phyloP scores from a whole-genome alignment of 2,113 vertebrate species.

The Sula dactylatra region DNA sequence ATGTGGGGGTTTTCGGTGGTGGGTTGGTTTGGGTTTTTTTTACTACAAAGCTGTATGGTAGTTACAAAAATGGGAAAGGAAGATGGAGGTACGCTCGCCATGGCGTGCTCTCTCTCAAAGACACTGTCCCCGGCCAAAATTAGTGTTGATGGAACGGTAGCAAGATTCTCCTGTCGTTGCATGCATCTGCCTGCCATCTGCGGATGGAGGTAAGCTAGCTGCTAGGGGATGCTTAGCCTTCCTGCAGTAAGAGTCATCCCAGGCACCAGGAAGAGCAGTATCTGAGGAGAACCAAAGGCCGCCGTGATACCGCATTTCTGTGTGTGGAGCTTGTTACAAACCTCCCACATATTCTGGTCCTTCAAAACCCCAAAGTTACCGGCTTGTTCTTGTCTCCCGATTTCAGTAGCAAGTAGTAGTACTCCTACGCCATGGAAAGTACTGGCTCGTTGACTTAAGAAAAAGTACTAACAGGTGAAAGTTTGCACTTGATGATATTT shows the following conservation, averaged over 20 bases:
- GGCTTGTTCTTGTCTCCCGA: neutral
- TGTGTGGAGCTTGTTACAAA: neutral
- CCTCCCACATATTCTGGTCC: neutral
- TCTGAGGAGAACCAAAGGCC: neutral
- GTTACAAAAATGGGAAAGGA: neutral
- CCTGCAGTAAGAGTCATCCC: neutral
- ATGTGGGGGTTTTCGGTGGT: neutral
- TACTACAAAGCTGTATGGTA: neutral
- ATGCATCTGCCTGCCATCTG: neutral
- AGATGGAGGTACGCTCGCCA: neutral
- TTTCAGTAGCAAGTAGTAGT: neutral
- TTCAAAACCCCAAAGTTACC: neutral
- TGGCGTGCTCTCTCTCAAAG: no score
- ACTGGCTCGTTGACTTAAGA: neutral
- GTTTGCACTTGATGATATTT: neutral
- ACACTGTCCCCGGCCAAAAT: neutral
- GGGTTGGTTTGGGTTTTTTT: no score
- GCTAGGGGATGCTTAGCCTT: neutral
- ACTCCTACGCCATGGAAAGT: neutral
- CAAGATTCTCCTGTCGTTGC: no score
- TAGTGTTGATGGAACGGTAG: rapidly evolving
- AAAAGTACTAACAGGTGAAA: neutral
- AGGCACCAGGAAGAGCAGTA: neutral
- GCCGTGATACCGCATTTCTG: neutral
- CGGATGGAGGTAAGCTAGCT: neutral